Evolutionary conservation across 2,888 invertebrate genomes (phyloP), one percentile per base, ranked within the genome.

Genomic region (Aleiodes alternator): DNA sequence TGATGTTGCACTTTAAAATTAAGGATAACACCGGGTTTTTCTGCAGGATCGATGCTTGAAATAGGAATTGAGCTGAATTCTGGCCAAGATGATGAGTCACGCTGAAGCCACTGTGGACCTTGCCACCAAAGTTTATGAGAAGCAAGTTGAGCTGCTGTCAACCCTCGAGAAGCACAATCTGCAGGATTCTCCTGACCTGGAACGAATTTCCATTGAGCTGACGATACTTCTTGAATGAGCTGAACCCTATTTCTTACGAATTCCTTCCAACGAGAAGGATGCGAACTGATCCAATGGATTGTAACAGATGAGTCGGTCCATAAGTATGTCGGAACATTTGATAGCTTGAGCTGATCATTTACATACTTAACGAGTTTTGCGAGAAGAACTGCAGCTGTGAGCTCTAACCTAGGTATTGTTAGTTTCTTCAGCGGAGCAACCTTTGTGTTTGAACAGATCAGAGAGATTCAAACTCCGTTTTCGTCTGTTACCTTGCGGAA

Each of bases 361-460:
- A 69, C 61, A 11, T 72, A 23, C 0, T 4, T 23, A 3, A 66
- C 8, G 1, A 77, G 66, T 9, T 68, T 48, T 2, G 71, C 51
- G 0, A 76, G 53, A 4, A 76, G 31, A 3, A 72, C 23, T 5
- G 77, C 75, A 16, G 73, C 76, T 3, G 77, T 31, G 3, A 78
- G 53, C 12, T 79, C 73, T 2, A 75, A 38, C 12, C 70, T 31
- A 0, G 73, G 72, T 4, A 78, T 73, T 0, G 78, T 75, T 1
- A 79, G 43, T 0, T 38, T 51, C 12, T 78, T 78, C 8, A 79
- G 55, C 0, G 76, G 74, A 6, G 72, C 77, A 8, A 73, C 76
- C 16, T 72, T 59, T 0, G 76, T 69, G 23, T 72, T 69, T 1
- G 76, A 8, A 31, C 79, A 79, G 0, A 72, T 66, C 2, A 76